A percentile compares a stretch with the other conserved stretches of the same genome.
These are phyloP conservation scores for Penaeus vannamei DNA, from an alignment of 1,140 invertebrate species.

Conservation along the genomic window DNA sequence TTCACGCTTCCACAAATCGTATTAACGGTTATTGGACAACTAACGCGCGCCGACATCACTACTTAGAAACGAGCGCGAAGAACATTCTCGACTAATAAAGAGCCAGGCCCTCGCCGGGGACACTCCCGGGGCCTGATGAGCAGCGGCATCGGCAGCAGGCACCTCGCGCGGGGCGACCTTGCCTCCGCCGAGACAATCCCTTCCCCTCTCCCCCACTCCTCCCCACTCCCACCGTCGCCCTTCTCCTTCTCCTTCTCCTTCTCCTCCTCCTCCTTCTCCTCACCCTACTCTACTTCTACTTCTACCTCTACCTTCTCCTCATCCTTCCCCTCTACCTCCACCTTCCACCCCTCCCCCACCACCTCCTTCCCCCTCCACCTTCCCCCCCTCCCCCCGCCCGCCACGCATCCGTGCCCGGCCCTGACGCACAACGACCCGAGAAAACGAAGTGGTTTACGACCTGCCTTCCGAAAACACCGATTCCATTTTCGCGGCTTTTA, in stretches of 20 bases:
- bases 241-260: background rate
- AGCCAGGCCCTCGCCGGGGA: no score
- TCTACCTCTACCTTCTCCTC: background rate
- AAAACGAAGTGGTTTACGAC: no score
- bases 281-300: background rate
- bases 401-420: constrained; percentile 25
- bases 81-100: no score
- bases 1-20: no score
- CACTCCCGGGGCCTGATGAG: no score
- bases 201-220: background rate
- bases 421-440: constrained; percentile 7
- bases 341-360: background rate
- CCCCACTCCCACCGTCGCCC: background rate
- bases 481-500: no score
- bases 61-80: no score
- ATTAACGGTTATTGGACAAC: no score
- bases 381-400: constrained; percentile 12
- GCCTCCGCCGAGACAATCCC: background rate
- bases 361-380: background rate
- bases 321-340: background rate
- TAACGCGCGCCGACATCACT: no score
- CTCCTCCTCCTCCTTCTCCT: background rate
- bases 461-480: no score
- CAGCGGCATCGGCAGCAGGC: background rate
- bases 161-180: background rate